A percentile compares a stretch with the other conserved stretches of the same genome.
These are phyloP conservation scores for Patella vulgata DNA, from an alignment of 1,140 invertebrate species.

Conservation along the genomic window DNA sequence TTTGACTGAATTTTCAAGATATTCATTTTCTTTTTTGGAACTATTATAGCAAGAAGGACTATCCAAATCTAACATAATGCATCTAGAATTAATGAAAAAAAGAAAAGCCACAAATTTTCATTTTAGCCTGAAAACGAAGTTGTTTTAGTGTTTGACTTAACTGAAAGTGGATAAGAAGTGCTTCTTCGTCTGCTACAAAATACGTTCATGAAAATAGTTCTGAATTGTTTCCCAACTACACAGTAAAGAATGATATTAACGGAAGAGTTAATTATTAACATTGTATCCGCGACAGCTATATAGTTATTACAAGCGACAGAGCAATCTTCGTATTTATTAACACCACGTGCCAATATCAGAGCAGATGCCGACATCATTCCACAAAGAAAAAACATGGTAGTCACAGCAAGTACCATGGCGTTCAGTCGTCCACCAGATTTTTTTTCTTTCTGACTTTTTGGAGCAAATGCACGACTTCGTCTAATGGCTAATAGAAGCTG, in stretches of 20 bases:
- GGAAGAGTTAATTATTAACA: constrained; percentile 28
- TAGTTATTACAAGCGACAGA: constrained; percentile 22
- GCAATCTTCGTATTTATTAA: constrained; percentile 22
- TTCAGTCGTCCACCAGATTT: constrained; percentile 19
- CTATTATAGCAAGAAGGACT: too few relatives aligned
- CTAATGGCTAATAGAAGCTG: constrained; percentile 12
- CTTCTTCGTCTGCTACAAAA: constrained; percentile 2
- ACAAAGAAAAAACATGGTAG: constrained; percentile 32
- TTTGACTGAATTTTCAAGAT: too few relatives aligned
- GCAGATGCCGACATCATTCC: constrained; percentile 23
- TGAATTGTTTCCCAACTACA: constrained; percentile 24
- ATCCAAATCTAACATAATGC: too few relatives aligned
- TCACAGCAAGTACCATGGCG: constrained; percentile 29
- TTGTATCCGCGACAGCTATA: constrained; percentile 24
- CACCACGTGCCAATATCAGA: constrained; percentile 18
- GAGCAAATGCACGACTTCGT: neutral
- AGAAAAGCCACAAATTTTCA: too few relatives aligned
- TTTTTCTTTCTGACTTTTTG: neutral
- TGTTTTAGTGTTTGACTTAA: too few relatives aligned
- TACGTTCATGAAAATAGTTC: constrained; percentile 14
- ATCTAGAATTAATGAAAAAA: too few relatives aligned
- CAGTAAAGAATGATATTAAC: constrained; percentile 33
- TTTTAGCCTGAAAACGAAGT: too few relatives aligned
- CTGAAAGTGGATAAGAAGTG: too few relatives aligned
- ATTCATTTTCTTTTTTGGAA: too few relatives aligned